phyloP scores from a whole-genome alignment of 2,888 invertebrate species.

The Sinopyrophorus schimmeli region DNA sequence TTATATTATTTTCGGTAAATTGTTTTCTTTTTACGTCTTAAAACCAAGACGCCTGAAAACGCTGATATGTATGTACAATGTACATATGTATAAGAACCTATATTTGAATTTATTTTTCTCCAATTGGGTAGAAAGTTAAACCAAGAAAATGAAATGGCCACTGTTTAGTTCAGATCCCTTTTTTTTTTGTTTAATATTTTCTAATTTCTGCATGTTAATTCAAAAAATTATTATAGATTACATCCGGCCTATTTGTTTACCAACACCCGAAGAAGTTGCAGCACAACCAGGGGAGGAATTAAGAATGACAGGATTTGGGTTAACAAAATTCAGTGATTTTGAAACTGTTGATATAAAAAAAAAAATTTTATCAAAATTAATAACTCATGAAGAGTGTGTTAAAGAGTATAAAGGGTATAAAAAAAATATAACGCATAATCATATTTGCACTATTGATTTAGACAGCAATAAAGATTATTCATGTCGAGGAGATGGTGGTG shows the following conservation, averaged over 20 bases:
- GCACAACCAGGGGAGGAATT: neutral
- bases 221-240: too few relatives aligned
- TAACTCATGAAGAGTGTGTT: conserved; percentile 5
- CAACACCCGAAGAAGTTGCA: neutral
- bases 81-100: too few relatives aligned
- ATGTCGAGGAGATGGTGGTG: conserved; percentile 16
- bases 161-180: too few relatives aligned
- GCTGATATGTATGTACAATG: too few relatives aligned
- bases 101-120: too few relatives aligned
- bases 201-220: too few relatives aligned
- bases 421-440: neutral
- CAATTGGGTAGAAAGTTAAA: too few relatives aligned
- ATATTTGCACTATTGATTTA: conserved; percentile 2
- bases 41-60: too few relatives aligned
- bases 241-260: conserved; percentile 16
- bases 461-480: neutral
- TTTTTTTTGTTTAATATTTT: too few relatives aligned
- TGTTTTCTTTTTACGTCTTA: too few relatives aligned
- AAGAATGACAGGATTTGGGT: conserved; percentile 7
- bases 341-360: conserved; percentile 11
- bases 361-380: neutral
- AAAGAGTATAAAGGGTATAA: neutral
- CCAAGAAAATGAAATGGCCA: too few relatives aligned
- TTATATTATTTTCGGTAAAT: too few relatives aligned
- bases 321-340: neutral